A percentile compares a stretch with the other conserved stretches of the same genome.
phyloP scores from a whole-genome alignment of 64 coral and sea anemone species.

The Hydrozoanthus tunicans region DNA sequence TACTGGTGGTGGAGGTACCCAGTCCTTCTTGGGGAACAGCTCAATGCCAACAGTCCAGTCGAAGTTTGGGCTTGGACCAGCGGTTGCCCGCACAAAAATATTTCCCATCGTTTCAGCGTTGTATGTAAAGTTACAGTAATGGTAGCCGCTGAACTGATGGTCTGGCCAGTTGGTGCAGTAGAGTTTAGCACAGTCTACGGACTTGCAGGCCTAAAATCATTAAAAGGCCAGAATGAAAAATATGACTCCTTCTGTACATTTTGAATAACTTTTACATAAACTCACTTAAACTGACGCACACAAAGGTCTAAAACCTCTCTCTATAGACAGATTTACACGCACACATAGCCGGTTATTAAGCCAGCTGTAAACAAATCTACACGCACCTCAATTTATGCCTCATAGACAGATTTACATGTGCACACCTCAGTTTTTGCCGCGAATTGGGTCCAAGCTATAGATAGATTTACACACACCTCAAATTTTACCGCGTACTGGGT shows the following conservation, averaged over 20 bases:
- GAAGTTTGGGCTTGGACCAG: conserved; percentile 69
- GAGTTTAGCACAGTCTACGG: conserved; percentile 29
- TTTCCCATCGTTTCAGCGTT: conserved; percentile 40
- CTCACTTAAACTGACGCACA: no score
- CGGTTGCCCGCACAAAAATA: conserved; percentile 52
- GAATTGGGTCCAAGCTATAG: no score
- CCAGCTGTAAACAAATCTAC: no score
- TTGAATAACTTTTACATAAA: neutral
- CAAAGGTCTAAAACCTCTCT: no score
- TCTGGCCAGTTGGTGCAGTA: conserved; percentile 65
- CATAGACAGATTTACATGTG: no score
- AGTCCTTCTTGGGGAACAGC: conserved; percentile 41
- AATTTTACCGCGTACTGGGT: no score
- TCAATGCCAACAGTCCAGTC: conserved; percentile 79
- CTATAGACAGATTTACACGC: no score
- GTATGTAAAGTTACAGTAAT: conserved; percentile 72
- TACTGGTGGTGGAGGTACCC: conserved; percentile 37
- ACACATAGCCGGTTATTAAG: neutral
- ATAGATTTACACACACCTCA: no score
- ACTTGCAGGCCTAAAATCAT: conserved; percentile 53
- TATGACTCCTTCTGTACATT: neutral
- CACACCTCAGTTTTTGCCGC: no score
- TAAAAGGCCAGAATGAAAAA: neutral
- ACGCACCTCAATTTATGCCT: no score
- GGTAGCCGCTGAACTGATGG: conserved; percentile 59